Conservation (phyloP, 92 coral and sea anemone species). For the Desmophyllum pertusum region DNA sequence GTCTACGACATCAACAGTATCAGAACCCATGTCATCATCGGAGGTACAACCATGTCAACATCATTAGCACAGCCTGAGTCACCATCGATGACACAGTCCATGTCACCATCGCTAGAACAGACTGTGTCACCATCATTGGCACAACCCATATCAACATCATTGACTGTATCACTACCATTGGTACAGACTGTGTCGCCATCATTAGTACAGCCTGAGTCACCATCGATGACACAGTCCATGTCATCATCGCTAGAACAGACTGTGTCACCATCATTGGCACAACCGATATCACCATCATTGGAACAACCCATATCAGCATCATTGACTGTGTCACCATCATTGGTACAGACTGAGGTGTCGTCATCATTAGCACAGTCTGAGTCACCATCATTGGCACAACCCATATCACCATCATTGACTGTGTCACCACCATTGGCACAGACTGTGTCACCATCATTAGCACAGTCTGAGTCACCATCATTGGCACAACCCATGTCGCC, state of each 20-base stretch:
- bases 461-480: not conserved
- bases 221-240: not conserved
- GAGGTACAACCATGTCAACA: too few relatives aligned
- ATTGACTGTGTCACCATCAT: not conserved
- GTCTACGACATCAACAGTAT: too few relatives aligned
- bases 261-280: not conserved
- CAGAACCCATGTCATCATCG: slow-evolving; percentile 11
- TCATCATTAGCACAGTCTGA: not conserved
- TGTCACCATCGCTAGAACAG: not conserved
- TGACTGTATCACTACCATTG: not conserved
- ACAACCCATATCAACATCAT: not conserved
- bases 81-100: too few relatives aligned
- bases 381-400: not conserved
- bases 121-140: not conserved
- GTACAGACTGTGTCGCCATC: too few relatives aligned
- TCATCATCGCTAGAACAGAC: too few relatives aligned
- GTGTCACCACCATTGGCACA: not conserved
- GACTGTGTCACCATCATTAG: not conserved
- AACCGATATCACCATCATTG: not conserved
- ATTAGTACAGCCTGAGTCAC: too few relatives aligned
- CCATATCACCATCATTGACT: not conserved
- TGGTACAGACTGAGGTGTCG: too few relatives aligned
- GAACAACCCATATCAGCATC: not conserved
- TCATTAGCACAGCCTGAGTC: too few relatives aligned
- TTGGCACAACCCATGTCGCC: not conserved